phyloP scores from a whole-genome alignment of 2,888 invertebrate species.

The Nebria salina region DNA sequence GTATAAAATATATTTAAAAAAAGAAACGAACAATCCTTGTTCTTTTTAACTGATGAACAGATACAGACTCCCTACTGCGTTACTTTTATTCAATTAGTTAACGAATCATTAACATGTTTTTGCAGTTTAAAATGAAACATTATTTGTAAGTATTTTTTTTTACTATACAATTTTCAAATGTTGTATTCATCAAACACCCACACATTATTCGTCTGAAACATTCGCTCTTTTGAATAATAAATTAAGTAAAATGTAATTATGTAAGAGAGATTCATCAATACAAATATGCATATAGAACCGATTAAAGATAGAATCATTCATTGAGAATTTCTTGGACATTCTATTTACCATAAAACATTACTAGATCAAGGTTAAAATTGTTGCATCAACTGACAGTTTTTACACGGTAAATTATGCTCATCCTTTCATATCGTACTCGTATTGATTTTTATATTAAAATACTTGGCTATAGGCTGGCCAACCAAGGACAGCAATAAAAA shows the following conservation, averaged over 20 bases:
- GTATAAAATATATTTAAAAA: not conserved
- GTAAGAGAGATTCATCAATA: not conserved
- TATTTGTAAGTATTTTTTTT: no score
- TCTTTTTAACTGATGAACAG: no score
- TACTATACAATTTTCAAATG: no score
- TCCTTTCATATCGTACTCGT: not conserved
- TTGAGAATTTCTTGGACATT: not conserved
- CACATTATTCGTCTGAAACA: not conserved
- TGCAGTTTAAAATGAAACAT: no score
- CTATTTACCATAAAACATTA: constrained; percentile 9
- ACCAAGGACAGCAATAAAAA: not conserved
- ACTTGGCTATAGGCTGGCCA: not conserved
- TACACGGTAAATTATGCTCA: not conserved
- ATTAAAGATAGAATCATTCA: not conserved
- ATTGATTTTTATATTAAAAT: not conserved
- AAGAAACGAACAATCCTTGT: not conserved
- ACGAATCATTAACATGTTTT: no score
- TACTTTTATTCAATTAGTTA: no score
- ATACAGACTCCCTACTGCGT: no score
- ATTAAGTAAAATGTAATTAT: not conserved
- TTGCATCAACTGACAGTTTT: constrained; percentile 1
- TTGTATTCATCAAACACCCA: not conserved
- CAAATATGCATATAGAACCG: not conserved
- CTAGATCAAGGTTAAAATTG: constrained; percentile 11
- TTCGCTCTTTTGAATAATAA: not conserved